Evolutionary conservation across 2,888 invertebrate genomes (phyloP).

Genomic region (Synergus japonicus): DNA sequence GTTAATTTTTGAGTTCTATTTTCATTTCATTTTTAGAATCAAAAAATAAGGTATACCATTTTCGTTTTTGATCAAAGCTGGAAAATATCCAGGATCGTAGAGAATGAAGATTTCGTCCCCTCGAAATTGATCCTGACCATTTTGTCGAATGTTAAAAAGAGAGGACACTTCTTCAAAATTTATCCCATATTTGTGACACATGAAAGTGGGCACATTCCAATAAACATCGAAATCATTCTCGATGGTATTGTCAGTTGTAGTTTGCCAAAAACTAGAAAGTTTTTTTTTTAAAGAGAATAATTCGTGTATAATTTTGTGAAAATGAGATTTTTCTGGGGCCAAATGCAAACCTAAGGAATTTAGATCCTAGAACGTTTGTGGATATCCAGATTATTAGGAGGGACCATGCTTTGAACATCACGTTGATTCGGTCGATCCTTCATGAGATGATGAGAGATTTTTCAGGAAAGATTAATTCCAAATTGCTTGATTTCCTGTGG

Average conservation of each 20-base stretch:
- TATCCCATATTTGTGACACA: constrained; percentile 83
- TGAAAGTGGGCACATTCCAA: constrained; percentile 89
- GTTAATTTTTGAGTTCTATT: neutral
- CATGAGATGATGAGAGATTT: neutral
- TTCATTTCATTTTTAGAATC: neutral
- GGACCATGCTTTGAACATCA: constrained; percentile 25
- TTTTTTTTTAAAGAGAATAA: neutral
- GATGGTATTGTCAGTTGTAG: constrained; percentile 22
- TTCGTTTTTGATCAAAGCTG: constrained; percentile 81
- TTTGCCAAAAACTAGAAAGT: constrained; percentile 12
- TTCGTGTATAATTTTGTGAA: neutral
- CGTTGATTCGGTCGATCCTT: constrained; percentile 19
- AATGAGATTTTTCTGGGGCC: neutral
- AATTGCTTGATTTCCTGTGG: neutral
- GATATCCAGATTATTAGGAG: constrained; percentile 17
- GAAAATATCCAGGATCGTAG: constrained; percentile 87
- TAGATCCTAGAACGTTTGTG: constrained; percentile 18
- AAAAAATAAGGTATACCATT: constrained; percentile 59
- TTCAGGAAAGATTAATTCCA: neutral
- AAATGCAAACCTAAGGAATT: constrained; percentile 20
- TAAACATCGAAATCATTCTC: constrained; percentile 79
- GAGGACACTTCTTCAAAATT: constrained; percentile 80
- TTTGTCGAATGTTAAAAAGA: constrained; percentile 84
- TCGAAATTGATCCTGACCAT: constrained; percentile 82
- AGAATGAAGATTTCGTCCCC: constrained; percentile 84